Conservation (phyloP, 2,888 invertebrate species). For the Lomographa bimaculata region DNA sequence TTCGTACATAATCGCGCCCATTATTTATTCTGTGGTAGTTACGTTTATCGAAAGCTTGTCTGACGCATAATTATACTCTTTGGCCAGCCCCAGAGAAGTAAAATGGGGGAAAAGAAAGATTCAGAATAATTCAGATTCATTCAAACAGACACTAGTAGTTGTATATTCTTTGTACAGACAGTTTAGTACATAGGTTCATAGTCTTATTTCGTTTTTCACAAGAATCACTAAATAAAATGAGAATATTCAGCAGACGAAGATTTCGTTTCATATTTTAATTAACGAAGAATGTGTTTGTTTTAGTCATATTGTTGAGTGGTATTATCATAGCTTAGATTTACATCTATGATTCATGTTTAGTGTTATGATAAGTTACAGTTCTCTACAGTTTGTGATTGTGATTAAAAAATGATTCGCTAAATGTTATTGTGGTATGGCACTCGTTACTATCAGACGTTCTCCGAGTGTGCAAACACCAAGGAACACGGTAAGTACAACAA, state of each 20-base stretch:
- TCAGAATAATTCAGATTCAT: too few species aligned
- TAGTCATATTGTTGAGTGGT: conserved; percentile 41
- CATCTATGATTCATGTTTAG: conserved; percentile 60
- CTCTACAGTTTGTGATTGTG: conserved; percentile 72
- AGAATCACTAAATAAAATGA: conserved; percentile 33
- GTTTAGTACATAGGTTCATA: too few species aligned
- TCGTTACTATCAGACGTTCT: conserved; percentile 80
- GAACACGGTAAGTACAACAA: conserved; percentile 70
- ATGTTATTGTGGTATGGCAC: conserved; percentile 80
- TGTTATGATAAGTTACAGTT: conserved; percentile 61
- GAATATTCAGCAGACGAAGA: conserved; percentile 38
- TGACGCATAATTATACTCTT: too few species aligned
- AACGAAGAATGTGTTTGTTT: too few species aligned
- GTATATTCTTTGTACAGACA: too few species aligned
- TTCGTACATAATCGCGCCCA: too few species aligned
- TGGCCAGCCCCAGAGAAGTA: too few species aligned
- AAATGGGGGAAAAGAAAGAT: too few species aligned
- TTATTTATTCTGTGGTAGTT: too few species aligned
- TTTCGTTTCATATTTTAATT: conserved; percentile 38
- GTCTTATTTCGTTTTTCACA: too few species aligned
- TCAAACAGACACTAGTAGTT: too few species aligned
- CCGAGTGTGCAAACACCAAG: conserved; percentile 79
- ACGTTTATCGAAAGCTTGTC: too few species aligned
- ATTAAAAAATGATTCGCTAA: conserved; percentile 70
- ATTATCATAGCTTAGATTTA: conserved; percentile 43